Base-by-base conservation (phyloP, 2,888 invertebrate species). In the Ashinkailepas kermadecensis region DNA sequence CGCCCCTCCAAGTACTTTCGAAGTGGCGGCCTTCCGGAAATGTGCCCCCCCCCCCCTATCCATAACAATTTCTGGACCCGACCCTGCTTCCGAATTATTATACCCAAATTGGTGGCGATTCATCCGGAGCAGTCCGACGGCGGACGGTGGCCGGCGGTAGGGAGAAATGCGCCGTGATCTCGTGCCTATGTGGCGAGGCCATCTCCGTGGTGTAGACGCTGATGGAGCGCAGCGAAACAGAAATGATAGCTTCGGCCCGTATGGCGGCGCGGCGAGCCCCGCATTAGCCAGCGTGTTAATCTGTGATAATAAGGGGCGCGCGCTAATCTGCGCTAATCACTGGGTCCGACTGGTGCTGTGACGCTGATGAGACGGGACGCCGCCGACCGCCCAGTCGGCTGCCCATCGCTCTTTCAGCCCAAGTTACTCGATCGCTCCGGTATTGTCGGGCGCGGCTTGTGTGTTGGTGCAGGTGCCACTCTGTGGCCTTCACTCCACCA, bases 281-380 rank as follows among this genome's bases (percentile, higher is more conserved):
- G 21, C 54, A 74, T 74, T 74, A 74, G 74, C 54, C 74, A 56
- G 23, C 56, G 74, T 74, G 74, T 74, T 74, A 74, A 74, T 74
- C 74, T 74, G 74, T 74, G 74, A 74, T 74, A 74, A 74, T 74
- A 74, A 74, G 54, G 54, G 56, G 21, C 74, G 74, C 74, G 74
- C 74, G 74, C 74, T 74, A 74, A 74, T 74, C 74, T 74, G 54
- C 54, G 4, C 54, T 74, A 74, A 74, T 74, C 54, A 74, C 74
- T 21, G 74, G 74, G 23, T 74, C 74, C 54, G 70, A 70, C 39
- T 12, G 70, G 70, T 15, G 15, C 18, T 1, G 74, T 39, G 74
- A 54, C 74, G 54, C 54, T 74, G 74, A 54, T 74, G 74, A 74
- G 74, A 39, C 56, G 74, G 18, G 21, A 21, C 74, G 74, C 25